Evolutionary conservation across 2,888 invertebrate genomes (phyloP), one percentile per base, ranked within the genome.

Genomic region (Nudaria mundana): DNA sequence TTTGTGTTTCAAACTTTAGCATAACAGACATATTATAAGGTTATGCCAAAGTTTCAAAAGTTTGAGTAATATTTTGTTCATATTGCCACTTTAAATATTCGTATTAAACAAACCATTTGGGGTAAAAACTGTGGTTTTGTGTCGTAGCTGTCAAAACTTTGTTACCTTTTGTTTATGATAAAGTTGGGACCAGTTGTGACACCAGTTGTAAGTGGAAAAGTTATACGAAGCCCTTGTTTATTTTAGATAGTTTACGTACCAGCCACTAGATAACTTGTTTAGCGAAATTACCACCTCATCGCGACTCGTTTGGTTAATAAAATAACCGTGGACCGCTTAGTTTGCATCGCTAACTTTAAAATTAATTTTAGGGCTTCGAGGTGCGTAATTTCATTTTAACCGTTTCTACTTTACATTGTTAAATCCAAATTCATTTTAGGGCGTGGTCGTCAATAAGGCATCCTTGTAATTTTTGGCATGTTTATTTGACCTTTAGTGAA

Each of bases 111-210:
- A 57, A 56, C 52, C 51, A 33, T 33, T 48, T 53, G 44, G 48
- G 28, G 22, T 29, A 58, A 69, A 67, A 71, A 71, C 61, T 14
- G 49, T 30, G 52, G 26, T 30, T 43, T 50, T 50, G 44, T 52
- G 48, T 47, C 63, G 63, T 59, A 59, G 58, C 61, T 57, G 69
- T 63, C 64, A 52, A 62, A 76, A 72, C 63, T 76, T 72, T 52
- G 62, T 43, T 66, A 66, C 66, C 66, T 66, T 68, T 70, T 71
- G 73, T 76, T 74, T 75, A 72, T 68, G 66, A 67, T 64, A 63
- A 72, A 71, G 73, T 75, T 71, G 57, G 64, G 57, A 62, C 42
- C 61, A 57, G 58, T 71, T 63, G 54, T 64, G 74, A 69, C 68
- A 67, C 54, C 55, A 57, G 50, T 50, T 51, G 64, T 72, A 71